Evolutionary conservation across 2,888 invertebrate species (phyloP), one percentile per base, ranked within the genome.

Genomic region (Opisthograptis luteolata): DNA sequence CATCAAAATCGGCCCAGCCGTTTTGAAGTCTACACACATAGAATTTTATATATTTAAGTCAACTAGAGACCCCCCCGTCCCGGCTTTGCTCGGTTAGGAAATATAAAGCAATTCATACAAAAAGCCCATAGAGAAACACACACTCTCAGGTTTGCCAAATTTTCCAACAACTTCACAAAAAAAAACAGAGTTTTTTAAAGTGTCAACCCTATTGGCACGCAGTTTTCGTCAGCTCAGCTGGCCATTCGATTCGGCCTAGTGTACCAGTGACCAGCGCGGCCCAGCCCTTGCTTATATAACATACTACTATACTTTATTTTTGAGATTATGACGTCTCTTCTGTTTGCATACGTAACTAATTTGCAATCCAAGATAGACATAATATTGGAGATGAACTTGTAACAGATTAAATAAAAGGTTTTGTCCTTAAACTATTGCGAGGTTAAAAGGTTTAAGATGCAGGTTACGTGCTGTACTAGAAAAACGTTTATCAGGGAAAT

Each of bases 251-350:
- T 19, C 32, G 42, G 50, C 50, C 43, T 27, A 40, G 22, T 49
- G 49, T 8, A 35, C 73, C 64, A 77, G 71, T 78, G 73, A 76
- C 79, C 78, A 62, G 54, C 64, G 59, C 57, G 63, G 54, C 64
- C 60, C 57, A 70, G 73, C 82, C 81, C 78, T 81, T 70, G 48
- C 39, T 80, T 76, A 74, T 68, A 66, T 76, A 76, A 76, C 68
- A 66, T 45, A 61, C 50, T 63, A 60, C 57, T 63, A 64, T 55
- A 66, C 47, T 62, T 65, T 55, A 42, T 50, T 50, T n/a, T 47
- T 37, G 15, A 24, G 15, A 48, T 24, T 42, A 32, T 57, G 53
- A 52, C 43, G 48, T 58, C 52, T 47, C 10, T 35, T 25, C 8
- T 34, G 37, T 51, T 37, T 28, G 24, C 25, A 44, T 24, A 24